A percentile compares a stretch with the other conserved stretches of the same genome.
Evolutionary conservation across 2,888 invertebrate species (phyloP).

Genomic region (Exocentrus adspersus): DNA sequence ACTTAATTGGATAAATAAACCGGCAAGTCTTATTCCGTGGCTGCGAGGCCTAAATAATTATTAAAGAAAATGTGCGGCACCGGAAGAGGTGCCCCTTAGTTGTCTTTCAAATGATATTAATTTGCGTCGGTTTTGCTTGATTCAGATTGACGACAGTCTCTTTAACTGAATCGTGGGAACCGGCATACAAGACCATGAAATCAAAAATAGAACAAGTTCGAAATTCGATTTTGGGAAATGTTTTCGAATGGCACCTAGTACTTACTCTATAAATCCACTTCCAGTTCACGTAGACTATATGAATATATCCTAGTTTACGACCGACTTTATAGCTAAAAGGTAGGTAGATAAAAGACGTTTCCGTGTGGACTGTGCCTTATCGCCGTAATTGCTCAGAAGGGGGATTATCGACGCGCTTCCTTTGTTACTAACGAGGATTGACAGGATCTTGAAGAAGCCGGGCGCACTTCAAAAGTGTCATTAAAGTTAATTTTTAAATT

Average conservation of each 20-base stretch:
- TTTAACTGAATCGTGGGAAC: no score
- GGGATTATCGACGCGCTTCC: neutral
- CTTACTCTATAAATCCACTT: no score
- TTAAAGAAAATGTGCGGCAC: conserved; percentile 35
- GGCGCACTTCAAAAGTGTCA: neutral
- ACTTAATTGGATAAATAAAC: conserved; percentile 40
- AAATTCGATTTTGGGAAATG: no score
- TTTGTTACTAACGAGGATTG: conserved; percentile 14
- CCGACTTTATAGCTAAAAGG: neutral
- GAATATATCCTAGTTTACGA: no score
- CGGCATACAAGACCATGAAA: no score
- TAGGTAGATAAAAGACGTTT: neutral
- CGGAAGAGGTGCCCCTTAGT: conserved; percentile 18
- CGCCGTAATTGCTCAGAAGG: neutral
- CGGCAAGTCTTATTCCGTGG: conserved; percentile 24
- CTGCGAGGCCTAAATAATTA: conserved; percentile 35
- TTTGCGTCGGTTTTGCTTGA: conserved; percentile 19
- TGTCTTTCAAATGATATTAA: conserved; percentile 27
- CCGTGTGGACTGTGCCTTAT: neutral
- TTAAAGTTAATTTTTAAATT: conserved; percentile 11
- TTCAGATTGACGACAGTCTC: conserved; percentile 17
- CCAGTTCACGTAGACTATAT: no score
- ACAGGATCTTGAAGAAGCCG: conserved; percentile 9
- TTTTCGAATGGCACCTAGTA: no score
- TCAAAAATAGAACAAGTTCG: no score